Evolutionary conservation across 2,113 vertebrate genomes (phyloP).

Genomic region (Lagenorhynchus albirostris): DNA sequence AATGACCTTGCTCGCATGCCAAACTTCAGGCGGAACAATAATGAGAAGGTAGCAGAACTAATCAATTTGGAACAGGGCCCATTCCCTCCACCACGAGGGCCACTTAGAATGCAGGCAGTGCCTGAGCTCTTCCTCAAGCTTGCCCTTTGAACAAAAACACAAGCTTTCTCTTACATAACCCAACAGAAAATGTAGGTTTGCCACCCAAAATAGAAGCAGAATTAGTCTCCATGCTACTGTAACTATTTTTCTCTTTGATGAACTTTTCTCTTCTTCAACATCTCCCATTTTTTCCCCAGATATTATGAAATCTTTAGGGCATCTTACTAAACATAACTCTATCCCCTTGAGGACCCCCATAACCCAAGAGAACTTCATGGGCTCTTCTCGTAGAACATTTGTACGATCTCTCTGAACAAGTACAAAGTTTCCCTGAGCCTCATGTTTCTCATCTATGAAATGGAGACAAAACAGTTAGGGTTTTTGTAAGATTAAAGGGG

Average conservation of each 20-base stretch:
- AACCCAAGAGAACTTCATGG: background rate
- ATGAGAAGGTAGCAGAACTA: slow-evolving; percentile 73
- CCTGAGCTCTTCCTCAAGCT: slow-evolving; percentile 51
- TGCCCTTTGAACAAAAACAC: slow-evolving; percentile 77
- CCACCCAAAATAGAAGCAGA: slow-evolving; percentile 51
- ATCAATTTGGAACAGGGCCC: slow-evolving; percentile 71
- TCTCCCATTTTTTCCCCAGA: background rate
- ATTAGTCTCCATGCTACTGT: slow-evolving; percentile 32
- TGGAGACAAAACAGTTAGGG: background rate
- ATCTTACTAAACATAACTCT: background rate
- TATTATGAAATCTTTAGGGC: background rate
- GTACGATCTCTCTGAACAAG: background rate
- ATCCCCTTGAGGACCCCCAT: too few species aligned
- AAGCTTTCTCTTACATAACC: slow-evolving; percentile 76
- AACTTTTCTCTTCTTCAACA: background rate
- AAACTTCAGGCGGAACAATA: slow-evolving; percentile 30
- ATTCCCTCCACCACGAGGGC: slow-evolving; percentile 31
- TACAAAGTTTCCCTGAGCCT: background rate
- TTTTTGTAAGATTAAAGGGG: background rate
- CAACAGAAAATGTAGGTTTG: slow-evolving; percentile 66
- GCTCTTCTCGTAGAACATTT: background rate
- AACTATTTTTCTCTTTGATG: slow-evolving; percentile 22
- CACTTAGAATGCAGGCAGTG: slow-evolving; percentile 74
- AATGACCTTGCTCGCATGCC: slow-evolving; percentile 62
- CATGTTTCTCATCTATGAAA: background rate